These are phyloP conservation scores for Plectrocnemia conspersa DNA, from an alignment of 1,140 invertebrate genomes.

Conservation along the genomic window DNA sequence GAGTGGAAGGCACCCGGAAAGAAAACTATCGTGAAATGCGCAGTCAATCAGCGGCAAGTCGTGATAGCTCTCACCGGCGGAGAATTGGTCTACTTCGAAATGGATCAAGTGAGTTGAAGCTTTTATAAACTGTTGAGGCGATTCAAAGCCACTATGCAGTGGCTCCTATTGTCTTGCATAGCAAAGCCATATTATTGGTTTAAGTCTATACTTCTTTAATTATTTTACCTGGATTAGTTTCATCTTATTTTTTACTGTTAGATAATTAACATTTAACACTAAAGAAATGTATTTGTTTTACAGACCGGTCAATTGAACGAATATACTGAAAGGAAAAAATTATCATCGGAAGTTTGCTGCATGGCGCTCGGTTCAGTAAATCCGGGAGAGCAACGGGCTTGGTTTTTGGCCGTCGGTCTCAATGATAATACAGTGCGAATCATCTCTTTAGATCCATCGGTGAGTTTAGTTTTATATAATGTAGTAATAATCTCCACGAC, in stretches of 20 bases:
- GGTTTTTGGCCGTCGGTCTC: slow-evolving; percentile 95
- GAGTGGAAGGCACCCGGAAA: slow-evolving; percentile 99
- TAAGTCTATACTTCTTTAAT: too few species aligned
- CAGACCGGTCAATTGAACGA: slow-evolving; percentile 97
- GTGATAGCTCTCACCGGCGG: slow-evolving; percentile 97
- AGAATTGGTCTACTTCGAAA: slow-evolving; percentile 99
- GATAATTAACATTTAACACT: not conserved
- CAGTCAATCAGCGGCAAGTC: slow-evolving; percentile 97
- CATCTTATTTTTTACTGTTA: too few species aligned
- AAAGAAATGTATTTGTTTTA: slow-evolving; percentile 34
- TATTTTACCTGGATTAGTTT: too few species aligned
- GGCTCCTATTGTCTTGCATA: too few species aligned
- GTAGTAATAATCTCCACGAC: slow-evolving; percentile 22
- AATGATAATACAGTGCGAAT: slow-evolving; percentile 96
- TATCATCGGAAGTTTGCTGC: slow-evolving; percentile 95
- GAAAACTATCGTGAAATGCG: slow-evolving; percentile 95
- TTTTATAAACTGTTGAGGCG: not conserved
- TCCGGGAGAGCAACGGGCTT: slow-evolving; percentile 88
- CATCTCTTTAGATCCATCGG: slow-evolving; percentile 92
- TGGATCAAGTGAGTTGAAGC: slow-evolving; percentile 86
- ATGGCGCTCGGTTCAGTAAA: slow-evolving; percentile 97
- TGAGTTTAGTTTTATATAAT: slow-evolving; percentile 46
- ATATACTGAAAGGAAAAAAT: slow-evolving; percentile 94
- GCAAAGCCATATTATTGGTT: too few species aligned
- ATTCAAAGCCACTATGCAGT: slow-evolving; percentile 10